Base-by-base conservation (phyloP, 2,888 invertebrate genomes). In the Temnothorax rugatulus region DNA sequence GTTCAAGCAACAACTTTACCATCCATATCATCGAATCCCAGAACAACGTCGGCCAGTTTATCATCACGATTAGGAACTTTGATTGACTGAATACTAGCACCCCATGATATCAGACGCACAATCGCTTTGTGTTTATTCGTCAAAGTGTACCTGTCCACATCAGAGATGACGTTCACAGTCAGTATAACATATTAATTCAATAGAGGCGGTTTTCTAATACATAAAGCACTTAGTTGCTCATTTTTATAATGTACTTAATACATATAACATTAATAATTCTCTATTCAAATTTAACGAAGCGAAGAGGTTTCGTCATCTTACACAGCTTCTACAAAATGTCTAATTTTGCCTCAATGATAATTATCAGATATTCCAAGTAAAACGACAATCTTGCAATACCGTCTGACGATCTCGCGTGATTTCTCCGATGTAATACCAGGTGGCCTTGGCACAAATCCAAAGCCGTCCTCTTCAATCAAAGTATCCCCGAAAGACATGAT, bases 81-180 rank as follows among this genome's bases (percentile, higher is more conserved):
- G 21, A 96, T 93, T 2, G 95, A 95, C 4, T 95, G 95, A 63
- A 96, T 95, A 15, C 95, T 95, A 4, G 96, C 96, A n/a, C 96
- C 96, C 93, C 95, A 96, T 77, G 94, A 95, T 34, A 96, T 95
- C 47, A 95, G 90, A 88, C 94, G 94, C 4, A 96, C 95, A 52
- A 92, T 93, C 74, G 95, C 93, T 41, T 93, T 93, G 63, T 92
- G 93, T 79, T 91, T 92, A 88, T 96, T 96, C n/a, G 92, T 94
- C 75, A 96, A 88, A 0, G 95, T 96, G 87, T 95, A 96, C 66
- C 96, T 93, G 34, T 59, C 15, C 34, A 34, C 3, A 15, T 34
- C 1, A 29, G 1, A 15, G 11, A 1, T 11, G 13, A 34, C 7
- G 15, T 77, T 68, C 15, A 52, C 1, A 4, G 2, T 73, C 4